Evolutionary conservation across 2,797 vertebrate genomes (phyloP), one percentile per base, ranked within the genome.

Genomic region (Characodon lateralis): DNA sequence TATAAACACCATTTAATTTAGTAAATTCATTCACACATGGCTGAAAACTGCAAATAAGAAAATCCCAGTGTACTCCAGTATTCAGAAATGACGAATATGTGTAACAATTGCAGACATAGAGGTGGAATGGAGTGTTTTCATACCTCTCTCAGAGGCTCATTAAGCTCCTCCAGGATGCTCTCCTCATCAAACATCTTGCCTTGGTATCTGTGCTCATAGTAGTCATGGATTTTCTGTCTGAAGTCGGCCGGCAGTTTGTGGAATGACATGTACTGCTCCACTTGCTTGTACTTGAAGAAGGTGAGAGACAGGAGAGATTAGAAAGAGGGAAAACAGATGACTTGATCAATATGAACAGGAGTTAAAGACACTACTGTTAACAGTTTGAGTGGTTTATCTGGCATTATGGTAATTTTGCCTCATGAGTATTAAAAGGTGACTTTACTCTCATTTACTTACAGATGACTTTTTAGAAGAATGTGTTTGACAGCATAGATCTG

Each of bases 181-280:
- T 99, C 98, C 86, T 99, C 98, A 0, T 99, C 98, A 0, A 99
- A 99, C 98, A 99, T 99, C 95, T 99, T 99, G 89, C 98, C 98
- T 90, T 99, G 98, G 95, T 99, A 99, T 59, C 98, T 94, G 87
- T 99, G 98, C 87, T 99, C 98, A 0, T 99, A 99, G 94, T 99
- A 99, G 93, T 99, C 98, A 0, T 99, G 98, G 93, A 99, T 97
- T 90, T 97, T 98, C 95, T 99, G 98, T 10, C 98, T 96, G 93
- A 99, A 98, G 90, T 99, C 98, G 0, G 98, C 97, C 0, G 98
- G 97, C 81, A 99, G 95, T 85, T 99, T 99, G 95, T 99, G 98
- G 94, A 99, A 99, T 80, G 98, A 99, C 98, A 99, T 99, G 92
- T 99, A 99, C 93, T 99, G 98, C 89, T 99, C 98, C 91, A 99